phyloP scores from a whole-genome alignment of 2,888 invertebrate genomes.

The Rotaria socialis region DNA sequence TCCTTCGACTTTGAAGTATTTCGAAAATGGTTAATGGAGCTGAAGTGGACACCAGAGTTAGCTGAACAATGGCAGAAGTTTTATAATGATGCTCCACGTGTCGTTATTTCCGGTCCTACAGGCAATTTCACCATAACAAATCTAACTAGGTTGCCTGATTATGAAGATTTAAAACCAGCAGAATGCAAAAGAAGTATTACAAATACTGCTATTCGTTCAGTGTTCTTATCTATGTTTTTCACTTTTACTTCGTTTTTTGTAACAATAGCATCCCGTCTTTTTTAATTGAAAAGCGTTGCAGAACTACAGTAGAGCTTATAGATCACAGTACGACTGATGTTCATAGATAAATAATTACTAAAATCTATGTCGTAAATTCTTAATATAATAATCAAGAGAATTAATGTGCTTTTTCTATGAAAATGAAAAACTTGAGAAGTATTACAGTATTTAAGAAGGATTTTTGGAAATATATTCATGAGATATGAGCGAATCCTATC shows the following conservation, averaged over 20 bases:
- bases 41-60: neutral
- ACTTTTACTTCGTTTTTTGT: neutral
- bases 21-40: neutral
- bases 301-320: too few relatives aligned
- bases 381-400: too few relatives aligned
- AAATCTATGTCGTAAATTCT: too few relatives aligned
- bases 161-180: neutral
- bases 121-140: neutral
- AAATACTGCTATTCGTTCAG: neutral
- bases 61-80: neutral
- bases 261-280: neutral
- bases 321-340: too few relatives aligned
- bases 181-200: neutral
- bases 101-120: neutral
- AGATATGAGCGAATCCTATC: too few relatives aligned
- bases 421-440: too few relatives aligned
- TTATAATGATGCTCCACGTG: neutral
- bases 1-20: neutral
- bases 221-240: neutral
- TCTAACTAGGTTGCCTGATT: neutral
- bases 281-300: neutral
- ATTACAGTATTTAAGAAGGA: too few relatives aligned
- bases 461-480: too few relatives aligned
- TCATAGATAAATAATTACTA: too few relatives aligned
- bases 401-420: too few relatives aligned